Base-by-base conservation (phyloP, 2,113 vertebrate species). In the Podocnemis expansa region DNA sequence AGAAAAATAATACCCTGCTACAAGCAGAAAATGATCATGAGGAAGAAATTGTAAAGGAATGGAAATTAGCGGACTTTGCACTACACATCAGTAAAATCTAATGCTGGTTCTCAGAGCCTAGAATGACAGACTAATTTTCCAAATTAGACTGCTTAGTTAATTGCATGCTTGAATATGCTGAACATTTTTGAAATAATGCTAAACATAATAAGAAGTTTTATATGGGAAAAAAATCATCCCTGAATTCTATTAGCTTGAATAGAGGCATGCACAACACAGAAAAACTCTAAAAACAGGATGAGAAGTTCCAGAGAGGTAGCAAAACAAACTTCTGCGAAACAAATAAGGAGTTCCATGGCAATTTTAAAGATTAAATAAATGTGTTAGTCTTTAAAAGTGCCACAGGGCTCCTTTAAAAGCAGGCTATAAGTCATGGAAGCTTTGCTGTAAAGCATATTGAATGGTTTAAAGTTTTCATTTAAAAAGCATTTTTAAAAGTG, bases 1-100 rank as follows among this genome's bases (percentile, higher is more conserved):
- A 97, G 97, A 96, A 91, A 96, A 98, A 97, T 97, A 97, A 96
- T 91, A 97, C 76, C 88, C 94, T 97, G 78, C 87, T 96, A 93
- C 96, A 97, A 92, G 88, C 49, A 97, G 90, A 91, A 96, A 97
- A 96, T 91, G n/a, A 97, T 97, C 85, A 96, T 93, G 88, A 92
- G 82, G 84, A 96, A 95, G 85, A 94, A 88, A 95, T 91, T 55
- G 34, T 73, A 94, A 94, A 97, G 63, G 89, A 97, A 96, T 88
- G 87, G 88, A 97, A 97, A 97, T 95, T 96, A 96, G 91, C 75
- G 95, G 96, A 95, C 93, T 97, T 96, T 96, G 87, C 90, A 95
- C 43, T 80, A 78, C 47, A 78, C 22, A 84, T 92, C 91, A 93
- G 94, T 93, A 92, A 95, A 97, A 95, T 84, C 94, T 80, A 98